Evolutionary conservation across 1,140 invertebrate genomes (phyloP).

Genomic region (Penaeus vannamei): DNA sequence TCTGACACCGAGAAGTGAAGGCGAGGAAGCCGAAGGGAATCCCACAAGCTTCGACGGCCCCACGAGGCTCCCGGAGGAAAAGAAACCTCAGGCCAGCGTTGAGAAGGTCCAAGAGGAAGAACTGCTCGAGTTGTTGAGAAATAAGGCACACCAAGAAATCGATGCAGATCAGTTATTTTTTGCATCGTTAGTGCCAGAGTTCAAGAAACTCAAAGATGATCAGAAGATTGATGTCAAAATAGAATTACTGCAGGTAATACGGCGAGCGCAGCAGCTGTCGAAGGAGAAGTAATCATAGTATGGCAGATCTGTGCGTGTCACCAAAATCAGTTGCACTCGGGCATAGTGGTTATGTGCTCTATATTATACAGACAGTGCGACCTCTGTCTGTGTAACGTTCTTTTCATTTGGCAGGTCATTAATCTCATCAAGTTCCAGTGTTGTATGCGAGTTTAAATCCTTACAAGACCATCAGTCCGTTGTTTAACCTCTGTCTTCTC

Average conservation of each 20-base stretch:
- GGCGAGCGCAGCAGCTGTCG: not conserved
- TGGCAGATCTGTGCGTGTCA: not conserved
- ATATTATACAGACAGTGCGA: too few species aligned
- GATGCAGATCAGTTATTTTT: constrained; percentile 8
- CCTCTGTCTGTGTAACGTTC: too few species aligned
- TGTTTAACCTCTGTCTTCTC: too few species aligned
- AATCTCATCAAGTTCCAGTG: too few species aligned
- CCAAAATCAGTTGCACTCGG: not conserved
- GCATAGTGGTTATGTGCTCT: too few species aligned
- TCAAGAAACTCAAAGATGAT: constrained; percentile 24
- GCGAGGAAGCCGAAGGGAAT: not conserved
- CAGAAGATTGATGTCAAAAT: constrained; percentile 34
- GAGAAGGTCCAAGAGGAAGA: constrained; percentile 20
- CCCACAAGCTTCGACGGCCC: not conserved
- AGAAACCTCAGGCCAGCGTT: not conserved
- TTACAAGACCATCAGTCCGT: too few species aligned
- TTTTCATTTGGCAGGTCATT: too few species aligned
- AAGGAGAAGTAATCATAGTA: not conserved
- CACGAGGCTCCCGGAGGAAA: not conserved
- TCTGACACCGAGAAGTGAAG: constrained; percentile 1
- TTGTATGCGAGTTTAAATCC: too few species aligned
- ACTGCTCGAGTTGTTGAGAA: constrained; percentile 17
- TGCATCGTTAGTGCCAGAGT: constrained; percentile 20
- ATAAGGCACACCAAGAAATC: not conserved
- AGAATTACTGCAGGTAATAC: constrained; percentile 7